Evolutionary conservation across 2,888 invertebrate species (phyloP), one percentile per base, ranked within the genome.

Genomic region (Lithophane socia): DNA sequence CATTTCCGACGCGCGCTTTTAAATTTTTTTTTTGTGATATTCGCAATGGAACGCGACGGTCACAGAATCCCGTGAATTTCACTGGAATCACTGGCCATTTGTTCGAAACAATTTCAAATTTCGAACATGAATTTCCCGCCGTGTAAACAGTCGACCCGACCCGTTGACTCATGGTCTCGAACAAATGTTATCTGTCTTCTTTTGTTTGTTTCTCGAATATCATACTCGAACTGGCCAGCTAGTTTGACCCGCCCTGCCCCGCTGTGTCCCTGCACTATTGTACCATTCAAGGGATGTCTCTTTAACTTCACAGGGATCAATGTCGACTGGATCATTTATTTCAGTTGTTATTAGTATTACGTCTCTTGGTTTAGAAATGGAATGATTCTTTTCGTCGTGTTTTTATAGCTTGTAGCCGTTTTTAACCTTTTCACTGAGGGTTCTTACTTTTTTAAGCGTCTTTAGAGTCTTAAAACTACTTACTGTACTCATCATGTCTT

Each of bases 141-240:
- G 80, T 83, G 87, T 91, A 91, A 91, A 91, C 90, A 91, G 84
- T 85, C 89, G 87, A 89, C 91, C 92, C 92, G 92, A 91, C 92
- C 92, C 92, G 93, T 94, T 95, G 95, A 95, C 93, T 95, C 94
- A 95, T 91, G 92, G 93, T 92, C 92, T 92, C 94, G 94, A 95
- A 95, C 96, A 96, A 96, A 95, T 95, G 96, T 95, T 96, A 94
- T 95, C 95, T 94, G 93, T 96, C 95, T 94, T 93, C 94, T 94
- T 95, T 95, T 95, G 95, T 96, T 96, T 96, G 95, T 96, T 95
- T 94, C 94, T 95, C 92, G 91, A 94, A 94, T 94, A 94, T 94
- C 94, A 94, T 93, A 92, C 93, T 79, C 78, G 73, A 80, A 65
- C 75, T 75, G 86, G 77, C 94, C 93, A 92, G 87, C 64, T 69